Base-by-base conservation (phyloP, 2,888 invertebrate species). In the Patella depressa region DNA sequence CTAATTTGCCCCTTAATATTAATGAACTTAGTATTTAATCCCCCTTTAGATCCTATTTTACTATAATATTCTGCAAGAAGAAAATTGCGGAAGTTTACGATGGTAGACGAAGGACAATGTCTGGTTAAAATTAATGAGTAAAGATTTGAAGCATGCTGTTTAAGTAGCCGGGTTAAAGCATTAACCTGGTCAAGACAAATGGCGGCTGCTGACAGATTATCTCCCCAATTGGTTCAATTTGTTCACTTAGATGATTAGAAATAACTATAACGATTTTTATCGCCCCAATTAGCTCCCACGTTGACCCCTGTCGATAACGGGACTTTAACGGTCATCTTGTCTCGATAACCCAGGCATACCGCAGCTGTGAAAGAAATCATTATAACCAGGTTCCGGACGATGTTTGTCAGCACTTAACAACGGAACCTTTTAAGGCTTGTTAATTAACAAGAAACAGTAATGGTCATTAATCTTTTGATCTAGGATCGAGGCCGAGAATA, bases 391-490 rank as follows among this genome's bases (percentile, higher is more conserved):
- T 19, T 24, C 24, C 65, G 24, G 24, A 24, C 65, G 65, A 65
- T 24, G 65, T 11, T 65, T 65, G 65, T 65, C 65, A 65, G 65
- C 65, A 65, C 65, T 65, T 65, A 65, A 65, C 65, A 65, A 24
- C 19, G 24, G 19, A 65, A 65, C 19, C 65, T 19, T 12, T 65
- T 19, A 65, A 65, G 9, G 24, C 24, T 19, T 24, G 65, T 65
- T 65, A 65, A 65, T 65, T 65, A 65, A 65, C 24, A 45, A 65
- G 65, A 65, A 65, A 65, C 19, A 24, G 65, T 65, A 24, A 24
- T 65, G 24, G 24, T 65, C 65, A 65, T 65, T 65, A 65, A 65
- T 65, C 19, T 12, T 65, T 65, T 45, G 45, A 45, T 45, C 9
- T 45, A 45, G 3, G 45, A 9, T 45, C 45, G 45, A 45, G 45